A percentile compares a stretch with the other conserved stretches of the same genome.
These are phyloP conservation scores for Drosophila koepferae DNA, from an alignment of 2,888 invertebrate genomes.

Conservation along the genomic window DNA sequence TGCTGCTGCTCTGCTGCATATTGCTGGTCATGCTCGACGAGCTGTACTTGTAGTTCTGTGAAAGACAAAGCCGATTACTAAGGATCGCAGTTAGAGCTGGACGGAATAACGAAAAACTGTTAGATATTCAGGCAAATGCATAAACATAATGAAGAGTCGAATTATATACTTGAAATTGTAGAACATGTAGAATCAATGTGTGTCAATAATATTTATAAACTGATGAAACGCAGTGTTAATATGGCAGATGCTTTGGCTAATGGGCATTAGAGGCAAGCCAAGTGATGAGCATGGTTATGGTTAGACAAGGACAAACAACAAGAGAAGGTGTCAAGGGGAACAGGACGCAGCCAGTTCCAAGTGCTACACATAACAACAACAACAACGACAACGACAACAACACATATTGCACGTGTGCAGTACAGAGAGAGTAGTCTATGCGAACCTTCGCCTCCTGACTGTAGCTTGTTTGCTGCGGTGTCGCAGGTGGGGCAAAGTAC, in stretches of 20 bases:
- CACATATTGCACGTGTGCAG: slow-evolving; percentile 12
- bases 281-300: slow-evolving; percentile 19
- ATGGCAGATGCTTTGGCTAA: slow-evolving; percentile 24
- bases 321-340: slow-evolving; percentile 11
- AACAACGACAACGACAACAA: slow-evolving; percentile 40
- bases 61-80: neutral
- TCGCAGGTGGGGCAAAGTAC: slow-evolving; percentile 56
- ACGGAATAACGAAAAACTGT: slow-evolving; percentile 23
- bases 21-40: slow-evolving; percentile 85
- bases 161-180: neutral
- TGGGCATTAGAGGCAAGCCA: slow-evolving; percentile 41
- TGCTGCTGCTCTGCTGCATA: slow-evolving; percentile 83
- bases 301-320: slow-evolving; percentile 32
- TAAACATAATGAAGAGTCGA: neutral
- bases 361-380: slow-evolving; percentile 67
- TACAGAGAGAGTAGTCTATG: slow-evolving; percentile 35
- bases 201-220: neutral
- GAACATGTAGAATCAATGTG: too few species aligned
- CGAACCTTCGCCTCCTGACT: slow-evolving; percentile 84
- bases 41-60: slow-evolving; percentile 86
- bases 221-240: slow-evolving; percentile 19
- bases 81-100: neutral
- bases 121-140: slow-evolving; percentile 24
- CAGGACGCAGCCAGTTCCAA: slow-evolving; percentile 26
- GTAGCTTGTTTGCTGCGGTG: slow-evolving; percentile 49